A percentile compares a stretch with the other conserved stretches of the same genome.
Evolutionary conservation across 2,888 invertebrate species (phyloP).

Genomic region (Reticulitermes lucifugus): DNA sequence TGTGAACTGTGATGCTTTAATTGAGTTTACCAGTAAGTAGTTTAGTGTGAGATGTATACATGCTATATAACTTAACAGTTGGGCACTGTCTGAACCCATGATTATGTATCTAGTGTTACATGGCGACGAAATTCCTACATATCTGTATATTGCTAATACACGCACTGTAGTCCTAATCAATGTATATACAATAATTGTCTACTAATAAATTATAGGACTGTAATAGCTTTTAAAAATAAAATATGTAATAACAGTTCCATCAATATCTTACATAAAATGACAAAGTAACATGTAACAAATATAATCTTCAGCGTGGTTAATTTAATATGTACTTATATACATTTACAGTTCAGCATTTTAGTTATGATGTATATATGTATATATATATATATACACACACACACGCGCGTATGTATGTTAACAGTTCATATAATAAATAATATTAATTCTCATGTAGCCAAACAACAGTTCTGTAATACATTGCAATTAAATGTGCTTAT

Average conservation of each 20-base stretch:
- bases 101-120: conserved; percentile 33
- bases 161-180: conserved; percentile 59
- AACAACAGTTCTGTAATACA: background rate
- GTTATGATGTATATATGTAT: background rate
- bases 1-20: background rate
- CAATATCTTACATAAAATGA: background rate
- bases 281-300: background rate
- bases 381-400: background rate
- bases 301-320: background rate
- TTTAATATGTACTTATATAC: background rate
- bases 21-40: background rate
- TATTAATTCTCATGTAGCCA: background rate
- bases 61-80: background rate
- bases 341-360: background rate
- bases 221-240: conserved; percentile 42
- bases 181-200: conserved; percentile 50
- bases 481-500: background rate
- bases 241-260: conserved; percentile 34
- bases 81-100: conserved; percentile 19
- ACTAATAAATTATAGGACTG: conserved; percentile 43
- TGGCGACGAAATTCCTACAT: conserved; percentile 42
- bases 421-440: conserved; percentile 12
- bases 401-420: background rate
- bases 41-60: background rate
- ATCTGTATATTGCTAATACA: conserved; percentile 66